A percentile compares a stretch with the other conserved stretches of the same genome.
Evolutionary conservation across 2,113 vertebrate genomes (phyloP).

Genomic region (Pluvianellus socialis): DNA sequence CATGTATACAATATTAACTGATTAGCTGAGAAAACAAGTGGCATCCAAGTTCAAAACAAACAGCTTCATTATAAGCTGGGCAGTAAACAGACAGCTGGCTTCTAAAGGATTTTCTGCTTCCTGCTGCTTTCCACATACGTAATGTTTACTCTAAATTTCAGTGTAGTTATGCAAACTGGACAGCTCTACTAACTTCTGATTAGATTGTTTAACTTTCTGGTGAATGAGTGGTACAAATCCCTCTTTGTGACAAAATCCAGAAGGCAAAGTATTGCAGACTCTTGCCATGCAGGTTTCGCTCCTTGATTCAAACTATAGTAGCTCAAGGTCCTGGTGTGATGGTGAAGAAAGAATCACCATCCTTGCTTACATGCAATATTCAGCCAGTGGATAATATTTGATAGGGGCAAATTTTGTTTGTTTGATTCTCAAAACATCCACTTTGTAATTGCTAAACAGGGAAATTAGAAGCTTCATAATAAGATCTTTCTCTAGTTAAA

Average conservation of each 20-base stretch:
- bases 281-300: not conserved
- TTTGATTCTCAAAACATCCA: not conserved
- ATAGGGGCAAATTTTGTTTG: not conserved
- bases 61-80: not conserved
- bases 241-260: slow-evolving; percentile 11
- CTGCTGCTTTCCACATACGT: not conserved
- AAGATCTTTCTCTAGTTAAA: not conserved
- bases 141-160: slow-evolving; percentile 47
- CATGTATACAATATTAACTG: not conserved
- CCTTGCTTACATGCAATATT: not conserved
- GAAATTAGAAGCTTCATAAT: not conserved
- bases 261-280: not conserved
- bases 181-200: slow-evolving; percentile 24
- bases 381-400: not conserved
- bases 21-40: not conserved
- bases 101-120: slow-evolving; percentile 15
- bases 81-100: not conserved
- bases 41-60: not conserved
- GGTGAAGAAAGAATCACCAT: not conserved
- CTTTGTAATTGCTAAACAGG: not conserved
- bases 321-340: not conserved
- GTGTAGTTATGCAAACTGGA: not conserved
- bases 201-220: slow-evolving; percentile 29
- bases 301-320: not conserved
- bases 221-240: not conserved